A percentile compares a stretch with the other conserved stretches of the same genome.
phyloP scores from a whole-genome alignment of 2,113 vertebrate species.

The Carollia perspicillata region DNA sequence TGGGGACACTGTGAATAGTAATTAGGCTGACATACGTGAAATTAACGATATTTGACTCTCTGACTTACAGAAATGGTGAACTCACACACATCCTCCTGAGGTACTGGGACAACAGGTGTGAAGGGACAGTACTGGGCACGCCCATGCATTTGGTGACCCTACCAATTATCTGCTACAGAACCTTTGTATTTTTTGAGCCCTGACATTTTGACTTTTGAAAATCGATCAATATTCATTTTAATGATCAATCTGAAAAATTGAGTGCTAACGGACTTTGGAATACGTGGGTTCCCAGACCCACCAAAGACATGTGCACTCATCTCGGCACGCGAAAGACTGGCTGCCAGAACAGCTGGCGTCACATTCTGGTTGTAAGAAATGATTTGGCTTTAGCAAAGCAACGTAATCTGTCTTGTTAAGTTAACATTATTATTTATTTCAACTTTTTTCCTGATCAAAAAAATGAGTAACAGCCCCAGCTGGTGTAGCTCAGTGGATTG shows the following conservation, averaged over 20 bases:
- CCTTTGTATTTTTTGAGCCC: neutral
- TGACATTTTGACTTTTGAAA: neutral
- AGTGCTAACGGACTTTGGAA: neutral
- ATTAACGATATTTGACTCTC: neutral
- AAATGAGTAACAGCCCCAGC: too few relatives aligned
- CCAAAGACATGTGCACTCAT: too few relatives aligned
- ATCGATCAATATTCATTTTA: neutral
- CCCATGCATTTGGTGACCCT: accelerated
- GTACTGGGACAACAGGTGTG: neutral
- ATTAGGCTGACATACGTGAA: neutral
- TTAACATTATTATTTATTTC: neutral
- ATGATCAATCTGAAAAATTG: neutral
- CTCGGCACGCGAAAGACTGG: too few relatives aligned
- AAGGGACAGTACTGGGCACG: neutral
- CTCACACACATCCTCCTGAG: neutral
- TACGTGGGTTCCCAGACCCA: neutral
- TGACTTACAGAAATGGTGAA: neutral
- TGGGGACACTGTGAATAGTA: too few relatives aligned
- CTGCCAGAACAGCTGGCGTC: neutral
- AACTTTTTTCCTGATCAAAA: neutral
- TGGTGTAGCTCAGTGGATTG: too few relatives aligned
- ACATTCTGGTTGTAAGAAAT: neutral
- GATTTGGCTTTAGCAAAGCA: neutral
- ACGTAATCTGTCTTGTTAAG: neutral
- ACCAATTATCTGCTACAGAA: neutral